These are phyloP conservation scores for Pyrochroa serraticornis DNA, from an alignment of 2,888 invertebrate genomes.

Conservation along the genomic window DNA sequence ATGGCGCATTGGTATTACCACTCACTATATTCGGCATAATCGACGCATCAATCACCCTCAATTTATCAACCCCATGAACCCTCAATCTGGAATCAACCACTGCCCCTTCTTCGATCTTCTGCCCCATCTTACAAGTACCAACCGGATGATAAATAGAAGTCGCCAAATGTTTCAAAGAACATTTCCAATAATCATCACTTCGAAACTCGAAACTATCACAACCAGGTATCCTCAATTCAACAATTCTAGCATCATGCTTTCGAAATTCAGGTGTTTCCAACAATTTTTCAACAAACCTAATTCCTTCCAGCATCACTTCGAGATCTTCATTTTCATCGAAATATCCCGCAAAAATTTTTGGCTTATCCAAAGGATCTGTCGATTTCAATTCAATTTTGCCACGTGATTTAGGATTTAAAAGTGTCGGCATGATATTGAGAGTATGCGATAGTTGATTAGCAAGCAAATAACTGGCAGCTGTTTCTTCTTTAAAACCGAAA, in stretches of 20 bases:
- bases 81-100: constrained; percentile 74
- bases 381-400: constrained; percentile 64
- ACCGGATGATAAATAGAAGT: constrained; percentile 46
- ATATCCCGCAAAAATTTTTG: constrained; percentile 68
- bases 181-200: constrained; percentile 62
- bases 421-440: constrained; percentile 24
- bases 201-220: constrained; percentile 55
- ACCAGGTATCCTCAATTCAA: constrained; percentile 56
- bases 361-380: constrained; percentile 63
- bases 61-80: constrained; percentile 69
- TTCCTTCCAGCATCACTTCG: constrained; percentile 61
- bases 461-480: constrained; percentile 23
- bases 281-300: constrained; percentile 56
- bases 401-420: constrained; percentile 59
- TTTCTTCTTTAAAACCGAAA: constrained; percentile 47
- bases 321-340: constrained; percentile 58
- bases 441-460: constrained; percentile 19
- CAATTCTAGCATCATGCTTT: constrained; percentile 50
- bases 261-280: constrained; percentile 56
- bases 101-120: constrained; percentile 61
- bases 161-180: constrained; percentile 51
- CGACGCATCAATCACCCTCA: constrained; percentile 80
- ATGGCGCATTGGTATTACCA: constrained; percentile 64
- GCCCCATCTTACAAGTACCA: constrained; percentile 67
- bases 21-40: constrained; percentile 75